A percentile compares a stretch with the other conserved stretches of the same genome.
Conservation (phyloP, 2,888 invertebrate genomes). For the Achlya flavicornis region DNA sequence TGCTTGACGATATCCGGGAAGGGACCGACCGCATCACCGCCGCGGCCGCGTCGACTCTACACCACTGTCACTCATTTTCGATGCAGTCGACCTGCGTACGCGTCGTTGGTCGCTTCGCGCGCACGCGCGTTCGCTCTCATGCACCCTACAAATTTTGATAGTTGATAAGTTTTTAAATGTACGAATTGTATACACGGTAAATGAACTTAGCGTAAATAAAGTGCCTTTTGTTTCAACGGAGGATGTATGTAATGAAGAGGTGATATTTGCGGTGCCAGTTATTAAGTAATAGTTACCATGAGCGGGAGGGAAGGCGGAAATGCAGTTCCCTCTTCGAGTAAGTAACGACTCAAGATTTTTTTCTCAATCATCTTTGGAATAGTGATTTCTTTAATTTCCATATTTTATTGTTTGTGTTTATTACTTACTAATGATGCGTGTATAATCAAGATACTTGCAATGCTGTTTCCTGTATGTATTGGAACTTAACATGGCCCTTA, state of each 20-base stretch:
- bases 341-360: constrained; percentile 60
- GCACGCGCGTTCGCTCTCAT: constrained; percentile 71
- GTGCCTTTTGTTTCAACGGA: constrained; percentile 65
- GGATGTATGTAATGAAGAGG: constrained; percentile 74
- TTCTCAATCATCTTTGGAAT: constrained; percentile 18
- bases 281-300: constrained; percentile 74
- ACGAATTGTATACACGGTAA: constrained; percentile 49
- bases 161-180: constrained; percentile 62
- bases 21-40: constrained; percentile 75
- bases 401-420: constrained; percentile 24
- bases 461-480: constrained; percentile 54
- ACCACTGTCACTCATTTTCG: constrained; percentile 74
- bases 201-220: constrained; percentile 59
- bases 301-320: constrained; percentile 82
- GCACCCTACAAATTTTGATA: constrained; percentile 67
- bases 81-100: constrained; percentile 82
- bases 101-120: constrained; percentile 77
- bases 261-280: constrained; percentile 77
- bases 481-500: constrained; percentile 64
- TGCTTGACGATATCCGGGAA: constrained; percentile 81
- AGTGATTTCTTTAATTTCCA: constrained; percentile 22
- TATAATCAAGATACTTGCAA: constrained; percentile 39
- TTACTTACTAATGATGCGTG: constrained; percentile 38
- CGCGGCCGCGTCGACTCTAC: constrained; percentile 47
- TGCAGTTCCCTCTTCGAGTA: constrained; percentile 82